Conservation (phyloP, 1,140 invertebrate genomes). For the Halictus rubicundus region DNA sequence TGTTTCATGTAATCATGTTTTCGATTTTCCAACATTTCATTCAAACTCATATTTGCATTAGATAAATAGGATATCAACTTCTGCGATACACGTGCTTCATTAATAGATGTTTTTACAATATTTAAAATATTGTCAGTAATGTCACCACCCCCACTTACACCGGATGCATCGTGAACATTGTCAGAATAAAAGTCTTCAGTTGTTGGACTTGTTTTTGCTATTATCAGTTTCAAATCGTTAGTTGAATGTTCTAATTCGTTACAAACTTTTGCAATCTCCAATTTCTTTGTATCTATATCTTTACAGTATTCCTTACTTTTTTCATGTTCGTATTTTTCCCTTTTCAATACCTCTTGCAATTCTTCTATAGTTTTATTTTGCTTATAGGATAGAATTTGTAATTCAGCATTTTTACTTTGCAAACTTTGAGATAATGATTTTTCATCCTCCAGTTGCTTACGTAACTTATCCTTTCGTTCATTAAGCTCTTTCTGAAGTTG, state of each 20-base stretch:
- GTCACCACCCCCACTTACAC: slow-evolving; percentile 6
- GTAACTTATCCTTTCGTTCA: slow-evolving; percentile 38
- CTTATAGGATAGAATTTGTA: slow-evolving; percentile 35
- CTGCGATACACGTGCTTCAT: slow-evolving; percentile 29
- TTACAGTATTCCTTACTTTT: slow-evolving; percentile 25
- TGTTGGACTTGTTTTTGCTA: slow-evolving; percentile 12
- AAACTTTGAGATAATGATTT: slow-evolving; percentile 31
- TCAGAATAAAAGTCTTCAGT: slow-evolving; percentile 17
- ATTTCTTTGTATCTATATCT: slow-evolving; percentile 20
- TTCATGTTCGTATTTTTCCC: slow-evolving; percentile 29
- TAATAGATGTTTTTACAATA: slow-evolving; percentile 31
- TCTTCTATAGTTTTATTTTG: slow-evolving; percentile 37
- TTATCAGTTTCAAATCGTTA: slow-evolving; percentile 38
- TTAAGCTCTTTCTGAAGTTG: slow-evolving; percentile 49
- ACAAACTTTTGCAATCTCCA: slow-evolving; percentile 48
- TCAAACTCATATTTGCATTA: slow-evolving; percentile 50
- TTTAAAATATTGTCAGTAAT: slow-evolving; percentile 31
- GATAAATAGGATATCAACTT: slow-evolving; percentile 48
- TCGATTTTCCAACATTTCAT: slow-evolving; percentile 46
- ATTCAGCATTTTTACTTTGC: slow-evolving; percentile 29
- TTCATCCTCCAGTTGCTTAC: slow-evolving; percentile 40
- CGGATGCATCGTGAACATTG: neutral
- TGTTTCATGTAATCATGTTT: slow-evolving; percentile 35
- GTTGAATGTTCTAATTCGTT: slow-evolving; percentile 44
- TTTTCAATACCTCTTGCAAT: slow-evolving; percentile 37